Evolutionary conservation across 2,797 vertebrate genomes (phyloP).

Genomic region (Dendrocincla fuliginosa): DNA sequence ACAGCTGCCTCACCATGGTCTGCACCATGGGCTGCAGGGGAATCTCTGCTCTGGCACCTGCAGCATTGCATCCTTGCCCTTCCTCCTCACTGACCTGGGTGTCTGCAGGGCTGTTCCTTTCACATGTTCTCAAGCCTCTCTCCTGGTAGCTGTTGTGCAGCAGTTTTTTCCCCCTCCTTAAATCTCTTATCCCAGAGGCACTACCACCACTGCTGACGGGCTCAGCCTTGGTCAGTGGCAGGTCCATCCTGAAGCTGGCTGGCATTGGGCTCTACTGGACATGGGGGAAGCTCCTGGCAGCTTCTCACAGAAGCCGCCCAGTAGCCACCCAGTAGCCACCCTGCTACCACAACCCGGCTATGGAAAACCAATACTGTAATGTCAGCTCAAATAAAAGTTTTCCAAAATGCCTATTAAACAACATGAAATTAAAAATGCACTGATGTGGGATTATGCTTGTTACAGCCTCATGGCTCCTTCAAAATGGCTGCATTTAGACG

Average conservation of each 20-base stretch:
- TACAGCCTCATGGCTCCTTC: not conserved
- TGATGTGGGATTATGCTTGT: not conserved
- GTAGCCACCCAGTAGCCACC: too few species aligned
- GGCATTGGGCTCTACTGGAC: too few species aligned
- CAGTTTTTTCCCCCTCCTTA: not conserved
- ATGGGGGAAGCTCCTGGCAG: too few species aligned
- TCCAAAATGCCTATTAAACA: not conserved
- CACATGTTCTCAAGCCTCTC: not conserved
- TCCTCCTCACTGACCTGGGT: accelerated
- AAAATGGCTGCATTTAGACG: conserved; percentile 3
- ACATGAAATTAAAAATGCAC: not conserved
- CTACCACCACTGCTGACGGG: not conserved
- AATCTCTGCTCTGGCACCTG: not conserved
- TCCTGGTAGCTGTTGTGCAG: not conserved
- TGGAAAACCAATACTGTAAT: not conserved
- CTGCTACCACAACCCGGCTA: too few species aligned
- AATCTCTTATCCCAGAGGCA: not conserved
- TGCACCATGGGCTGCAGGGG: too few species aligned
- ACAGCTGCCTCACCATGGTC: too few species aligned
- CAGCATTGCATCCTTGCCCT: not conserved
- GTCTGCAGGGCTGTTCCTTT: not conserved
- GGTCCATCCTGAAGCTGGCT: not conserved
- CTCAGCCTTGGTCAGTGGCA: accelerated
- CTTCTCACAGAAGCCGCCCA: not conserved
- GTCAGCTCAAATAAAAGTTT: not conserved